Evolutionary conservation across 2,797 vertebrate species (phyloP).

Genomic region (Esox lucius): DNA sequence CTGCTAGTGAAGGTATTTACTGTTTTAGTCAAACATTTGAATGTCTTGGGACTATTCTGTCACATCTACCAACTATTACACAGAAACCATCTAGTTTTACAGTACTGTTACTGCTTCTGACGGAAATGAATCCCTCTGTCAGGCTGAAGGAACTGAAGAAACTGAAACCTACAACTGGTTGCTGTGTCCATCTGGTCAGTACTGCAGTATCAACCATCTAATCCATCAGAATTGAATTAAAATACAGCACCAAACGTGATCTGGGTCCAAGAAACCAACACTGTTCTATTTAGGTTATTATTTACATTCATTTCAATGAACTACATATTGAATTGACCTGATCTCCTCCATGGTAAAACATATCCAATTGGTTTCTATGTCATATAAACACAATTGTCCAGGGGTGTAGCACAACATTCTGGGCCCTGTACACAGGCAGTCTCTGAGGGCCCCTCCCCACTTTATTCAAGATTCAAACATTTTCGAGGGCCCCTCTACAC

Average conservation of each 20-base stretch:
- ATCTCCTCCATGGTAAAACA: no score
- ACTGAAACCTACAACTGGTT: constrained; percentile 61
- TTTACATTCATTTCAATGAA: not conserved
- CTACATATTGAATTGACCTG: not conserved
- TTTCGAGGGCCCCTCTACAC: no score
- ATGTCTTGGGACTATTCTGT: not conserved
- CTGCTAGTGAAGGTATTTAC: constrained; percentile 67
- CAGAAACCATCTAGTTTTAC: not conserved
- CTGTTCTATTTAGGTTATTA: not conserved
- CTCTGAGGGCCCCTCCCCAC: no score
- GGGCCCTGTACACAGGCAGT: no score
- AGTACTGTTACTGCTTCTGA: not conserved
- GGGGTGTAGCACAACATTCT: no score
- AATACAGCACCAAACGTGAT: no score
- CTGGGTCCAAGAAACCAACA: no score
- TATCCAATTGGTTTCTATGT: no score
- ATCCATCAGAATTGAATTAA: not conserved
- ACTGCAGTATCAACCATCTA: not conserved
- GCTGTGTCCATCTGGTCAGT: constrained; percentile 70
- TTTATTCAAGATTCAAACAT: no score
- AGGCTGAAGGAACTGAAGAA: constrained; percentile 70
- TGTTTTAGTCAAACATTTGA: not conserved
- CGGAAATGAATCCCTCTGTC: not conserved
- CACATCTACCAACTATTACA: not conserved
- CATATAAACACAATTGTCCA: no score